phyloP scores from a whole-genome alignment of 1,140 invertebrate species.

The Drosophila setifemur region DNA sequence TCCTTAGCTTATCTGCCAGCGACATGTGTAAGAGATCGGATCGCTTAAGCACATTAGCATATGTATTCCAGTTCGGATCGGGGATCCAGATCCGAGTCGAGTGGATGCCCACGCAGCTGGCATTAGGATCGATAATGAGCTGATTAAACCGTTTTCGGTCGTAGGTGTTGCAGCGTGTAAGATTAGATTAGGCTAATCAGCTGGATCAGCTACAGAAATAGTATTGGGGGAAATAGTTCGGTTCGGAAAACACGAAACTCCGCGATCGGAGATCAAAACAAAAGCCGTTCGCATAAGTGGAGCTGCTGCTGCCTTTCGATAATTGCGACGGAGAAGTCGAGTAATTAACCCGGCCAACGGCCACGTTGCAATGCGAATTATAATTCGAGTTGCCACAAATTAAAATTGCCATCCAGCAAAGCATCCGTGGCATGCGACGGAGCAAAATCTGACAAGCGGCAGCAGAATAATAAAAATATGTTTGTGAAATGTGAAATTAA shows the following conservation, averaged over 20 bases:
- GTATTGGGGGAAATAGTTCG: background rate
- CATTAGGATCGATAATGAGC: constrained; percentile 61
- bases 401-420: constrained; percentile 68
- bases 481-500: constrained; percentile 44
- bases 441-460: constrained; percentile 68
- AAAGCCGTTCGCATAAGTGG: constrained; percentile 16
- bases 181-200: constrained; percentile 79
- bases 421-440: constrained; percentile 65
- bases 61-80: background rate
- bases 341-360: constrained; percentile 65
- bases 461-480: constrained; percentile 65
- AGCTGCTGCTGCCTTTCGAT: constrained; percentile 26
- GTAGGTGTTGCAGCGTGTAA: constrained; percentile 74
- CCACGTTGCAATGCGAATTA: constrained; percentile 63
- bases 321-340: constrained; percentile 56
- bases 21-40: constrained; percentile 59
- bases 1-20: constrained; percentile 70
- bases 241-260: background rate
- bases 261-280: constrained; percentile 32
- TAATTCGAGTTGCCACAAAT: constrained; percentile 76
- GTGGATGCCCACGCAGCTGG: constrained; percentile 64
- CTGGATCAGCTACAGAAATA: constrained; percentile 32
- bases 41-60: constrained; percentile 54
- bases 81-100: background rate
- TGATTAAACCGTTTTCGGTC: constrained; percentile 30